phyloP scores from a whole-genome alignment of 1,140 invertebrate genomes.

The Ptiloglossa arizonensis region DNA sequence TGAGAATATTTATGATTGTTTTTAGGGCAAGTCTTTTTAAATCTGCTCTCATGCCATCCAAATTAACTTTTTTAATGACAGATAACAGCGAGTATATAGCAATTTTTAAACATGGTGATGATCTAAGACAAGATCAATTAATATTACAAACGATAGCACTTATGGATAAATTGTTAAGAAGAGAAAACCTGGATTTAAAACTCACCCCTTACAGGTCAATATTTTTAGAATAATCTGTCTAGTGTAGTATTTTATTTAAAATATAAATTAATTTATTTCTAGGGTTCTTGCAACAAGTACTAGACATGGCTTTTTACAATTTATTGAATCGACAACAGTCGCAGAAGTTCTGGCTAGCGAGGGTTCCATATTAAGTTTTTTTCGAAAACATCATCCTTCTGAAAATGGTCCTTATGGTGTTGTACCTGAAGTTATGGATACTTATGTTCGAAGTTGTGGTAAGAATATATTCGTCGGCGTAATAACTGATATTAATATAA shows the following conservation, averaged over 20 bases:
- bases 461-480: slow-evolving; percentile 58
- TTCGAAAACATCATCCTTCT: slow-evolving; percentile 93
- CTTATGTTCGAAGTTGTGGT: slow-evolving; percentile 97
- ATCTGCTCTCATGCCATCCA: slow-evolving; percentile 98
- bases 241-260: slow-evolving; percentile 20
- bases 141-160: slow-evolving; percentile 98
- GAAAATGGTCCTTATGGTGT: slow-evolving; percentile 95
- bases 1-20: slow-evolving; percentile 21
- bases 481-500: slow-evolving; percentile 15
- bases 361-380: slow-evolving; percentile 94
- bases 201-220: slow-evolving; percentile 94
- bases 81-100: slow-evolving; percentile 94
- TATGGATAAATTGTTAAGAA: slow-evolving; percentile 97
- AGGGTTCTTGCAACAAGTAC: slow-evolving; percentile 94
- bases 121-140: slow-evolving; percentile 98
- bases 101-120: slow-evolving; percentile 99
- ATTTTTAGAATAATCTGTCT: not conserved
- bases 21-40: slow-evolving; percentile 94
- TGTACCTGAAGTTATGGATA: slow-evolving; percentile 97
- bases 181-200: slow-evolving; percentile 97
- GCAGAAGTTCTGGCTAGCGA: slow-evolving; percentile 94
- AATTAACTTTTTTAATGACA: slow-evolving; percentile 94
- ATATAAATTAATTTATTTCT: slow-evolving; percentile 24
- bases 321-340: slow-evolving; percentile 96
- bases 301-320: slow-evolving; percentile 98